Evolutionary conservation across 2,888 invertebrate genomes (phyloP), one percentile per base, ranked within the genome.

Genomic region (Clostera curtula): DNA sequence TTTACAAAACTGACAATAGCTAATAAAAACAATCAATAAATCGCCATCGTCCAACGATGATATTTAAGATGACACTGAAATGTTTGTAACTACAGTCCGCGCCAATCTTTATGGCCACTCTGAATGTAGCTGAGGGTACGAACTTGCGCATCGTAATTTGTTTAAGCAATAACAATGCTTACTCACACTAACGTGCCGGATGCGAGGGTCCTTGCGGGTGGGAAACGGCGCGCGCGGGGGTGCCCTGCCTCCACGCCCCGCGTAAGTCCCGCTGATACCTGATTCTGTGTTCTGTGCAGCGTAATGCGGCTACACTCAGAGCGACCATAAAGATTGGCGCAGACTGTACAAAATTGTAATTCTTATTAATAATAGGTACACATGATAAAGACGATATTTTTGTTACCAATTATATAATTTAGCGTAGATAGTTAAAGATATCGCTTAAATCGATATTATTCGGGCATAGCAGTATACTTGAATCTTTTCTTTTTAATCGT

Each of bases 1-100:
- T 76, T 76, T 74, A 74, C 63, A 53, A 27, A 41, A 61, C n/a
- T 66, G 75, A 76, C 75, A 76, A 76, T 76, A 74, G 73, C 51
- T 57, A 61, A 43, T 41, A 41, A 38, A 48, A 50, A 56, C 51
- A 62, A 50, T 47, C 51, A 47, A 36, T 42, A 39, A 40, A 51
- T 56, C 56, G 40, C 58, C 54, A 40, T 59, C 58, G 68, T 70
- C 5, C 49, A 34, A 70, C 67, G 60, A 61, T 49, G 52, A 31
- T 46, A 49, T 48, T 23, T 25, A 34, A 30, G 18, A 24, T 8
- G 46, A 38, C n/a, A 36, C 36, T 28, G 11, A 35, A 32, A 19
- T 29, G 23, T 33, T 25, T 47, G 38, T 27, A 43, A 25, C 10
- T 9, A n/a, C n/a, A n/a, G n/a, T n/a, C n/a, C n/a, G n/a, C n/a